These are phyloP conservation scores for Caenorhabditis drosophilae DNA, from an alignment of 2,888 invertebrate genomes.

Conservation along the genomic window DNA sequence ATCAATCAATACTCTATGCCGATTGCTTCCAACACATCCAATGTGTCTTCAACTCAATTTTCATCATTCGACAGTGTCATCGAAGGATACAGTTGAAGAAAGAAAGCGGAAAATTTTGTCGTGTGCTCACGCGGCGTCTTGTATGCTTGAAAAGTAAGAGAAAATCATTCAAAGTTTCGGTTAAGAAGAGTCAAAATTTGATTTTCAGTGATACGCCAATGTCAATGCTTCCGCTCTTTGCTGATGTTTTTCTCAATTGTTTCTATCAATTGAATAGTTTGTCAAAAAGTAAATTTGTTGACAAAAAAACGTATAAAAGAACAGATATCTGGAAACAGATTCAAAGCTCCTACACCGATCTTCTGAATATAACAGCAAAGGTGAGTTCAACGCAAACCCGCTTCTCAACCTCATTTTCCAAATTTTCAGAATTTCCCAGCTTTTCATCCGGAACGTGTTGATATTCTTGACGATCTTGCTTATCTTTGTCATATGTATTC, in stretches of 20 bases:
- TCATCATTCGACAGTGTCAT: constrained; percentile 31
- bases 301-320: constrained; percentile 30
- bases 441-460: constrained; percentile 56
- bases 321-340: constrained; percentile 52
- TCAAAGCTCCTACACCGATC: constrained; percentile 52
- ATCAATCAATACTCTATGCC: constrained; percentile 31
- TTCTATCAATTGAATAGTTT: constrained; percentile 58
- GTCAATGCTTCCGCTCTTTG: constrained; percentile 50
- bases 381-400: too few species aligned
- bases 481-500: constrained; percentile 59
- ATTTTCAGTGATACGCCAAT: constrained; percentile 11
- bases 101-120: constrained; percentile 43
- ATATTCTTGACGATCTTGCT: constrained; percentile 59
- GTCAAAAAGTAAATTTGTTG: constrained; percentile 39
- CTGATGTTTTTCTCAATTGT: constrained; percentile 59
- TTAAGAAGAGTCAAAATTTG: too few species aligned
- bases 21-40: constrained; percentile 27
- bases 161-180: too few species aligned
- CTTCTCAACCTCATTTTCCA: too few species aligned
- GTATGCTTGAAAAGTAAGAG: constrained; percentile 47
- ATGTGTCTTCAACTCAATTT: constrained; percentile 30
- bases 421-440: constrained; percentile 59
- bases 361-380: constrained; percentile 54
- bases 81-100: constrained; percentile 48
- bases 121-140: constrained; percentile 40